Percentiles rank a stretch among this genome's conserved stretches.
Conservation (phyloP, 2,888 invertebrate genomes). For the Zygothrica quintamaculata region DNA sequence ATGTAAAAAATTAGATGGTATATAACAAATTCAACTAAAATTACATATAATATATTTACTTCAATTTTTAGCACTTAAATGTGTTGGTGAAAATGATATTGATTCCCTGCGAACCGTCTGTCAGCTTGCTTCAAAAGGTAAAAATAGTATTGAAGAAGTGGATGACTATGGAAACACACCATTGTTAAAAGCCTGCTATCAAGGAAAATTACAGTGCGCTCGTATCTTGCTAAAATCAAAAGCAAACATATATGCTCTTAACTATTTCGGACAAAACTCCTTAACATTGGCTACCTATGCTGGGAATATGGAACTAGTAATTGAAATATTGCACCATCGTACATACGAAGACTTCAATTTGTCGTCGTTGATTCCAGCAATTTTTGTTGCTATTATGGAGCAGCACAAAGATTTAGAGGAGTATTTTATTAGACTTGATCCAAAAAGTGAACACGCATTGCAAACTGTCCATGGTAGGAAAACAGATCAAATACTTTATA, state of each 20-base stretch:
- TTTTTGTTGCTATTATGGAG: slow-evolving; percentile 80
- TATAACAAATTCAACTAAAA: slow-evolving; percentile 2
- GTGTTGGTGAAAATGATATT: slow-evolving; percentile 68
- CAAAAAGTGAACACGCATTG: slow-evolving; percentile 34
- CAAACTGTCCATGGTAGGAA: slow-evolving; percentile 75
- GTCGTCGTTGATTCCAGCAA: slow-evolving; percentile 82
- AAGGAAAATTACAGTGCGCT: slow-evolving; percentile 74
- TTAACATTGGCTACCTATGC: slow-evolving; percentile 81
- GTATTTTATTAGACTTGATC: slow-evolving; percentile 66
- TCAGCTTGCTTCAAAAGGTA: slow-evolving; percentile 43
- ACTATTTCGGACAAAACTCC: slow-evolving; percentile 83
- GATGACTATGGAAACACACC: slow-evolving; percentile 83
- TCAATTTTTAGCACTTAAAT: slow-evolving; percentile 60
- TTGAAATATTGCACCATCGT: slow-evolving; percentile 72
- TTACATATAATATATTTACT: neutral
- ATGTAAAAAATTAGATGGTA: slow-evolving; percentile 53
- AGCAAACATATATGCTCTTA: slow-evolving; percentile 78
- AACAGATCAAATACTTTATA: no score
- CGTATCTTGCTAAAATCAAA: slow-evolving; percentile 67
- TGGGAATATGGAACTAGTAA: slow-evolving; percentile 68
- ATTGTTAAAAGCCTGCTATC: slow-evolving; percentile 81
- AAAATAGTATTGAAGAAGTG: slow-evolving; percentile 77
- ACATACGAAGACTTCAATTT: slow-evolving; percentile 81
- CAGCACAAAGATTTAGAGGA: slow-evolving; percentile 70
- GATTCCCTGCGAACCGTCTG: slow-evolving; percentile 69